Conservation (phyloP, 2,888 invertebrate species). For the Hemithea aestivaria region DNA sequence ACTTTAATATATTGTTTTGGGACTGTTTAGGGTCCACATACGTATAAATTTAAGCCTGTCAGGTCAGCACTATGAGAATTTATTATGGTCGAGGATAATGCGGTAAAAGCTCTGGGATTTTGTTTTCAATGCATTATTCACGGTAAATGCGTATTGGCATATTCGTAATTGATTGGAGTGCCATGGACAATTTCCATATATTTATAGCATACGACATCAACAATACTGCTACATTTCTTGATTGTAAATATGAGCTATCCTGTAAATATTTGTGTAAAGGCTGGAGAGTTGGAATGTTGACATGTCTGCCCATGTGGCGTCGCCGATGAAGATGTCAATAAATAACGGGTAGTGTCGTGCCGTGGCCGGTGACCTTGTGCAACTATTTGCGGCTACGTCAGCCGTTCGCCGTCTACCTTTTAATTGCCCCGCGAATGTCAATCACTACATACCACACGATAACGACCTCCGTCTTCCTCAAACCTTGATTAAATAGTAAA, state of each 20-base stretch:
- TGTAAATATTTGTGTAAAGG: neutral
- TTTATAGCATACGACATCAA: too few relatives aligned
- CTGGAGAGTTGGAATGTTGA: slow-evolving; percentile 44
- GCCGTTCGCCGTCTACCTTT: slow-evolving; percentile 44
- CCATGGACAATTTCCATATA: too few relatives aligned
- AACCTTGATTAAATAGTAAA: slow-evolving; percentile 31
- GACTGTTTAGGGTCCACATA: neutral
- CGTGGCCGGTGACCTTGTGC: slow-evolving; percentile 55
- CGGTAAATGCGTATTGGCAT: too few relatives aligned
- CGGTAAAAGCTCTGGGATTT: too few relatives aligned
- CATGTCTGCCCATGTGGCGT: slow-evolving; percentile 37
- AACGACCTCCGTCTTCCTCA: slow-evolving; percentile 39
- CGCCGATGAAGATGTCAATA: slow-evolving; percentile 46
- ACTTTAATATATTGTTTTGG: slow-evolving; percentile 4
- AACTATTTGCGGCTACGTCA: slow-evolving; percentile 63
- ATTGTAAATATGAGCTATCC: too few relatives aligned
- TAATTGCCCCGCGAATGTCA: slow-evolving; percentile 63
- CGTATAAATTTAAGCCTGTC: too few relatives aligned
- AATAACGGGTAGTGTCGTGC: slow-evolving; percentile 49
- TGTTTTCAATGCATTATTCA: too few relatives aligned
- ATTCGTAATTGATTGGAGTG: too few relatives aligned
- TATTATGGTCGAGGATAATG: too few relatives aligned
- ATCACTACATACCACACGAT: slow-evolving; percentile 52
- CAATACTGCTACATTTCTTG: too few relatives aligned
- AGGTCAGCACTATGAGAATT: too few relatives aligned